Evolutionary conservation across 1,140 invertebrate genomes (phyloP).

Genomic region (Proctacanthus coquilletti): DNA sequence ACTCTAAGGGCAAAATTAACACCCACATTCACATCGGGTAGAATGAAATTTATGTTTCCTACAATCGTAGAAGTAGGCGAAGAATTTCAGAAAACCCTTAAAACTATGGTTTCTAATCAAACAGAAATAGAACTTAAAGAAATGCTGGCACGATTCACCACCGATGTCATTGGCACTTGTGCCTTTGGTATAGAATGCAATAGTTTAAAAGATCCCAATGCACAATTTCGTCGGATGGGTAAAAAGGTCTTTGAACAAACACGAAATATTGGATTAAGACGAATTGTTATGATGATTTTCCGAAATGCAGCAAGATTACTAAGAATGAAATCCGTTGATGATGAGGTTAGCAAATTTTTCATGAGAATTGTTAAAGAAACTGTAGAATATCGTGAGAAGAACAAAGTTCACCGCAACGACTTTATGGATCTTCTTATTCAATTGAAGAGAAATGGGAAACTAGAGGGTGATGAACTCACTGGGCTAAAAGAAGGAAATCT

Average conservation of each 20-base stretch:
- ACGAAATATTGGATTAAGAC: constrained; percentile 1
- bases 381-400: constrained; percentile 22
- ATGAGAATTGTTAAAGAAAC: constrained; percentile 19
- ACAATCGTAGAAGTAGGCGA: constrained; percentile 22
- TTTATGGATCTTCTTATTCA: constrained; percentile 26
- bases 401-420: constrained; percentile 24
- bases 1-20: constrained; percentile 35
- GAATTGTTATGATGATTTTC: constrained; percentile 13
- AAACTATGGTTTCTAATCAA: too few species aligned
- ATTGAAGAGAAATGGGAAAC: constrained; percentile 22
- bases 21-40: constrained; percentile 39
- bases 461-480: constrained; percentile 2
- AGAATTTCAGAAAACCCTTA: too few species aligned
- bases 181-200: constrained; percentile 36
- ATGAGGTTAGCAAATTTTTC: constrained; percentile 24
- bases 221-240: constrained; percentile 31
- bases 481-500: constrained; percentile 12
- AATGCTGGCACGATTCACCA: constrained; percentile 39
- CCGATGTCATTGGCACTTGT: constrained; percentile 38
- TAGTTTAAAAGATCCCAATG: constrained; percentile 28
- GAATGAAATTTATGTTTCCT: constrained; percentile 38
- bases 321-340: constrained; percentile 11
- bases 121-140: constrained; percentile 39
- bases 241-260: constrained; percentile 12
- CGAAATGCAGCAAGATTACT: constrained; percentile 12